These are phyloP conservation scores for Gadopsis bispinosus DNA, from an alignment of 2,797 vertebrate species.

Conservation along the genomic window DNA sequence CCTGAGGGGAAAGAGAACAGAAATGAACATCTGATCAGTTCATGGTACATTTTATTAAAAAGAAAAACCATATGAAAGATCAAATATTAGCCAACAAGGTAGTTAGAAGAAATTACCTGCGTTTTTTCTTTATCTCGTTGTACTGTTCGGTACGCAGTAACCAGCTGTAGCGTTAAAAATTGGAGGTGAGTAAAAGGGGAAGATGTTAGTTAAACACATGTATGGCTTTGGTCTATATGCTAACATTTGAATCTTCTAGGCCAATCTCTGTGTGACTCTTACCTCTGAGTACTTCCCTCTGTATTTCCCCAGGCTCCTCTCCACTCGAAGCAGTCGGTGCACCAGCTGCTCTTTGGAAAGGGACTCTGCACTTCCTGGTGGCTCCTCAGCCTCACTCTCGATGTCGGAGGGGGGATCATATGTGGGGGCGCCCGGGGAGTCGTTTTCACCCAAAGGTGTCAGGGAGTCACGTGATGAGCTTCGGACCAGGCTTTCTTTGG, in stretches of 20 bases:
- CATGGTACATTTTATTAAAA: constrained; percentile 8
- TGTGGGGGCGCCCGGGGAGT: constrained; percentile 57
- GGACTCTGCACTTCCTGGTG: constrained; percentile 80
- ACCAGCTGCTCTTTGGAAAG: constrained; percentile 91
- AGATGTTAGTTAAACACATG: not conserved
- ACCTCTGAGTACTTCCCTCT: constrained; percentile 95
- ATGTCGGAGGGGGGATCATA: constrained; percentile 93
- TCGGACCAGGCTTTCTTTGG: constrained; percentile 91
- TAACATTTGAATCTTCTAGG: not conserved
- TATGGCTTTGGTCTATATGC: not conserved
- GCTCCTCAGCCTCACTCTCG: constrained; percentile 94
- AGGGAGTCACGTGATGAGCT: constrained; percentile 93
- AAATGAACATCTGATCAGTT: constrained; percentile 13
- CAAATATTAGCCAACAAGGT: not conserved
- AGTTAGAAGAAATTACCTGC: constrained; percentile 85
- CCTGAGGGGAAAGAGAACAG: constrained; percentile 77
- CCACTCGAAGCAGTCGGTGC: constrained; percentile 88
- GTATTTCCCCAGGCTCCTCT: constrained; percentile 91
- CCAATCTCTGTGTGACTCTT: constrained; percentile 34
- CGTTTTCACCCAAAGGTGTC: constrained; percentile 86
- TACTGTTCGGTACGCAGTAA: constrained; percentile 90
- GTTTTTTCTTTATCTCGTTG: constrained; percentile 97
- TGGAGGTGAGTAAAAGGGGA: not conserved
- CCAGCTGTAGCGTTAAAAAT: constrained; percentile 84
- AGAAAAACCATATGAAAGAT: not conserved